Percentiles rank a stretch among this genome's conserved stretches.
phyloP scores from a whole-genome alignment of 2,888 invertebrate species.

The Pterobdella sp. region DNA sequence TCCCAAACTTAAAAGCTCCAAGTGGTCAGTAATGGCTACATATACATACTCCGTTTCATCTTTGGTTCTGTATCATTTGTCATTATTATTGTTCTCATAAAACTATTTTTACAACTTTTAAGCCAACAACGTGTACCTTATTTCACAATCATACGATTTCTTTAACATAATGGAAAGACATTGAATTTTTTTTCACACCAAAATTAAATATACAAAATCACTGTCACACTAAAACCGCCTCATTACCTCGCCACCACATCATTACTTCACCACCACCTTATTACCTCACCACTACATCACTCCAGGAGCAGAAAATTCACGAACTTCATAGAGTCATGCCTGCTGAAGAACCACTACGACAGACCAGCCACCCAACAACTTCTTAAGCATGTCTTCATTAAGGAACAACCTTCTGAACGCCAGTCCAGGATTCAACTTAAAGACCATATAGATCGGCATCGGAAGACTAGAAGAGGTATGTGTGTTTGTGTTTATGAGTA shows the following conservation, averaged over 20 bases:
- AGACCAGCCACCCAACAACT: slow-evolving; percentile 96
- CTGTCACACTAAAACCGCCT: neutral
- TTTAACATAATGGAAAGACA: no score
- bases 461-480: slow-evolving; percentile 41
- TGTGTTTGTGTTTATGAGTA: neutral
- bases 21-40: slow-evolving; percentile 64
- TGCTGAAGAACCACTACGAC: slow-evolving; percentile 97
- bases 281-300: neutral
- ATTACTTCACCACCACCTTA: neutral
- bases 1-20: slow-evolving; percentile 86
- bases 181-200: no score
- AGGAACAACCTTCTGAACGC: slow-evolving; percentile 94
- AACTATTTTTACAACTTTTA: no score
- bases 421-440: slow-evolving; percentile 96
- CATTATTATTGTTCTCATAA: no score
- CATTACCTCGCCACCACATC: neutral
- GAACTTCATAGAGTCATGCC: slow-evolving; percentile 91
- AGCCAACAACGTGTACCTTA: no score
- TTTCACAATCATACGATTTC: no score
- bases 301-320: slow-evolving; percentile 65
- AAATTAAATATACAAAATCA: neutral
- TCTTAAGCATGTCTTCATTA: slow-evolving; percentile 90
- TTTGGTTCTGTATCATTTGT: no score
- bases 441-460: slow-evolving; percentile 86
- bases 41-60: no score